phyloP scores from a whole-genome alignment of 2,113 vertebrate species.

The Syngnathus typhle region DNA sequence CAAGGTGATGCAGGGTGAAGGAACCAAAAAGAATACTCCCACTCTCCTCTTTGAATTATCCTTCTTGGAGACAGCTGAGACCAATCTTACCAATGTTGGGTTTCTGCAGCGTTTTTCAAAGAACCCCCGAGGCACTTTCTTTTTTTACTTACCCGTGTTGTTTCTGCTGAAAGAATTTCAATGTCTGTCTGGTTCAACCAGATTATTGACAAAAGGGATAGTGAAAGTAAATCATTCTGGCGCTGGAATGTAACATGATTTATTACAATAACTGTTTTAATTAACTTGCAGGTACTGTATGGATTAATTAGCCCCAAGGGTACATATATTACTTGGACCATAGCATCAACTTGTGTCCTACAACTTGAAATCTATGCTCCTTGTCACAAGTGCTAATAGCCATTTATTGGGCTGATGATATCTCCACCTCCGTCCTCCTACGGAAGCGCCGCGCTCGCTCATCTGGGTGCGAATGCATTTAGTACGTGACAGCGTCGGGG shows the following conservation, averaged over 20 bases:
- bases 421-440: conserved; percentile 14
- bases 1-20: conserved; percentile 46
- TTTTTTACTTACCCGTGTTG: not conserved
- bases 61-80: not conserved
- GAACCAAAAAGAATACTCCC: conserved; percentile 18
- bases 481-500: conserved; percentile 18
- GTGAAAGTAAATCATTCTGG: not conserved
- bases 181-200: too few species aligned
- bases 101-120: not conserved
- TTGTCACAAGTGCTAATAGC: not conserved
- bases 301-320: not conserved
- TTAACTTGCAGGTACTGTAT: not conserved
- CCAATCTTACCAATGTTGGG: not conserved
- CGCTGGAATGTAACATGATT: not conserved
- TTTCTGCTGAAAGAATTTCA: too few species aligned
- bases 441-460: conserved; percentile 16
- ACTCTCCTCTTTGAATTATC: conserved; percentile 15
- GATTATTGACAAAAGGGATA: not conserved
- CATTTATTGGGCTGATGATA: conserved; percentile 2
- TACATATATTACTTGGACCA: not conserved
- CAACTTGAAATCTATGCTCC: conserved; percentile 3
- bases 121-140: not conserved
- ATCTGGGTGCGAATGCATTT: conserved; percentile 18
- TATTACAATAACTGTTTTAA: conserved; percentile 2
- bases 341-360: conserved; percentile 1